A percentile compares a stretch with the other conserved stretches of the same genome.
These are phyloP conservation scores for Limnephilus lunatus DNA, from an alignment of 2,888 invertebrate genomes.

Conservation along the genomic window DNA sequence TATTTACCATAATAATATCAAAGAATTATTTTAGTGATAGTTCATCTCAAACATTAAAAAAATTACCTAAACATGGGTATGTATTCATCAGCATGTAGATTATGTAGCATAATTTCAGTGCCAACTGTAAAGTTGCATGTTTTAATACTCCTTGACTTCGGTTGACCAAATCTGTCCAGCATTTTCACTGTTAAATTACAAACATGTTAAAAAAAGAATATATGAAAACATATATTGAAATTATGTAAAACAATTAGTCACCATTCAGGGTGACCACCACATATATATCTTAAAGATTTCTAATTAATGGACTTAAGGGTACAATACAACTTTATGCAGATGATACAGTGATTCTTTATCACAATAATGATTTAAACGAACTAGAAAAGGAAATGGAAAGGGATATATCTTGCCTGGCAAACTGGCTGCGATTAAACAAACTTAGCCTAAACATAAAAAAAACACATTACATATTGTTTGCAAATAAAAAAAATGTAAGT, in stretches of 20 bases:
- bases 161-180: conserved; percentile 2
- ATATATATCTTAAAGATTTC: background rate
- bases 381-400: no score
- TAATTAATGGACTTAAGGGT: no score
- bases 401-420: no score
- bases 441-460: no score
- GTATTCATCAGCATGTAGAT: background rate
- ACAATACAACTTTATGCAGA: no score
- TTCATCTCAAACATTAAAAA: background rate
- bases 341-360: no score
- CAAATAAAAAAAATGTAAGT: no score
- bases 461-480: no score
- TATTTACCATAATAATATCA: no score
- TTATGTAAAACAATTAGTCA: no score
- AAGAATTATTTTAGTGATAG: background rate
- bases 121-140: background rate
- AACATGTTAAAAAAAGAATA: background rate
- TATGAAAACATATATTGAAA: background rate
- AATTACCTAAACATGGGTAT: background rate
- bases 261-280: background rate
- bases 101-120: background rate
- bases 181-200: background rate
- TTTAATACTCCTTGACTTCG: background rate
- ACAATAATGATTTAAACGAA: no score
- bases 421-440: no score